Evolutionary conservation across 2,888 invertebrate species (phyloP).

Genomic region (Tortricodes alternella): DNA sequence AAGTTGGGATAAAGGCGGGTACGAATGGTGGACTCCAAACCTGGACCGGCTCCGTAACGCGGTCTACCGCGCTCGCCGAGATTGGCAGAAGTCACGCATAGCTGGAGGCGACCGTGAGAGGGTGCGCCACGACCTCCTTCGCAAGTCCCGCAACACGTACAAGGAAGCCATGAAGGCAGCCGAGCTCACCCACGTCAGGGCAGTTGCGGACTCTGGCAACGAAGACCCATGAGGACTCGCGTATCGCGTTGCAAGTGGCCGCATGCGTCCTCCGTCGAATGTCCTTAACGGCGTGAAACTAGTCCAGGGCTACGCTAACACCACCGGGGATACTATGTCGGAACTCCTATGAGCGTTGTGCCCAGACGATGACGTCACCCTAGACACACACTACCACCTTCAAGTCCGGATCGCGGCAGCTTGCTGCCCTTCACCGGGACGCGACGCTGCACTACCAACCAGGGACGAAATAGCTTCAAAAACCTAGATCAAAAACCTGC

Average conservation of each 20-base stretch:
- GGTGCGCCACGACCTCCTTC: background rate
- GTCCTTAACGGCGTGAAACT: slow-evolving; percentile 30
- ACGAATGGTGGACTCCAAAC: slow-evolving; percentile 33
- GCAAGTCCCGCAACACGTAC: background rate
- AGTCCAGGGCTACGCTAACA: slow-evolving; percentile 15
- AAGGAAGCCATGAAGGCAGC: slow-evolving; percentile 15
- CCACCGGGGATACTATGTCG: slow-evolving; percentile 31
- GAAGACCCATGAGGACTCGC: slow-evolving; percentile 32
- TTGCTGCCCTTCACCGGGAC: slow-evolving; percentile 29
- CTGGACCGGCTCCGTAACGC: slow-evolving; percentile 13
- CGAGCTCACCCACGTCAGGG: background rate
- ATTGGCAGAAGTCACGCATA: slow-evolving; percentile 27
- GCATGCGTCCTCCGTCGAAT: slow-evolving; percentile 33
- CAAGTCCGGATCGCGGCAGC: slow-evolving; percentile 34
- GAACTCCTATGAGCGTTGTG: slow-evolving; percentile 36
- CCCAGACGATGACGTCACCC: slow-evolving; percentile 38
- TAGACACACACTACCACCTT: slow-evolving; percentile 36
- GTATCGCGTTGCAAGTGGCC: slow-evolving; percentile 35
- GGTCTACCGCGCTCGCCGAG: slow-evolving; percentile 4
- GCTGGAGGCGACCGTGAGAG: background rate
- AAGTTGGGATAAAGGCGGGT: background rate
- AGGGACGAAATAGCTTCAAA: background rate
- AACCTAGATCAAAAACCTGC: slow-evolving; percentile 33
- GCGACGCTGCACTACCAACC: slow-evolving; percentile 30
- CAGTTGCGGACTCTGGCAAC: slow-evolving; percentile 31